Evolutionary conservation across 2,888 invertebrate genomes (phyloP), one percentile per base, ranked within the genome.

Genomic region (Ophion ellenae): DNA sequence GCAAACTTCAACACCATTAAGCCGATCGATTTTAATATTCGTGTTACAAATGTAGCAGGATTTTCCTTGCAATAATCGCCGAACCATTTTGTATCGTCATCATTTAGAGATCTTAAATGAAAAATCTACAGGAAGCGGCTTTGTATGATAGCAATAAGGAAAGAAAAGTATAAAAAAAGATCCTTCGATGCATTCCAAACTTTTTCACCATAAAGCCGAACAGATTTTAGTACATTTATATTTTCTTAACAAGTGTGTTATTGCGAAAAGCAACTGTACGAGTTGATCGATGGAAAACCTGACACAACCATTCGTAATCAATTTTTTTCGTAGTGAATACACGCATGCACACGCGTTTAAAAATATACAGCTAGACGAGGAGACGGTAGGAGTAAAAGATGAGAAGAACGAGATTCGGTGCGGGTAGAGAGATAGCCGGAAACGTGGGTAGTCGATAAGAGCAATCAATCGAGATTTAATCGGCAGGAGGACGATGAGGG

Each of bases 391-490:
- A 78, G 70, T 69, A 79, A 83, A 83, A 69, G 69, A 75, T 53
- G 59, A 73, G 69, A 47, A 75, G 64, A 64, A 45, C 57, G 69
- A 70, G 47, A 70, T 75, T 64, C 28, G 24, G 53, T 9, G 78
- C 74, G 45, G 57, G 74, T 61, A 70, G 64, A 57, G 78, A 47
- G 81, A 70, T 86, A 61, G 78, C 81, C 81, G 81, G 85, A 85
- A 53, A 84, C 78, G 77, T 83, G 82, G 77, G 67, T 78, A 86
- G 85, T 85, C 83, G 83, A 86, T 85, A 87, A 87, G 86, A 84
- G 77, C 80, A 87, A 89, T 89, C 86, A 84, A 87, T 82, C 78
- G 82, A 86, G 88, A 86, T 87, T 89, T 86, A 87, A 88, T 87
- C 80, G 81, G 79, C 83, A 71, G 79, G 86, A 80, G 69, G 79